Conservation (phyloP, 1,140 invertebrate species). For the Drosophila sucinea region DNA sequence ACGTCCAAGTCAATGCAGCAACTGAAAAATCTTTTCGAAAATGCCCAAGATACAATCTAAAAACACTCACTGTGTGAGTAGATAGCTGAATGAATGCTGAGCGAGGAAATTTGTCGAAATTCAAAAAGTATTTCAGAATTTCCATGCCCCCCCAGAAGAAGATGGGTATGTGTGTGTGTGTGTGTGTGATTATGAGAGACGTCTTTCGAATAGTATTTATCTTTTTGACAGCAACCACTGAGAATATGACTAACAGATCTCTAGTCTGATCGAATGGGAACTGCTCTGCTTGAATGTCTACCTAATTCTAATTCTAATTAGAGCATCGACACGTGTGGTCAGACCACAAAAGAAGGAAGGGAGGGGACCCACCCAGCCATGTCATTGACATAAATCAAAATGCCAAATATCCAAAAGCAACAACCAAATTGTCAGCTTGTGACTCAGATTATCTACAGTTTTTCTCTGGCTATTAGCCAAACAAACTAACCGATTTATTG, state of each 20-base stretch:
- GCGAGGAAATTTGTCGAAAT: slow-evolving; percentile 24
- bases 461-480: background rate
- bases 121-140: slow-evolving; percentile 61
- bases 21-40: slow-evolving; percentile 76
- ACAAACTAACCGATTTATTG: slow-evolving; percentile 1
- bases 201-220: slow-evolving; percentile 29
- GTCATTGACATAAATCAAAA: slow-evolving; percentile 46
- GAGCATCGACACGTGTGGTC: slow-evolving; percentile 62
- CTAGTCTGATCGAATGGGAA: slow-evolving; percentile 30
- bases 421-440: background rate
- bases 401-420: slow-evolving; percentile 5
- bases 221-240: slow-evolving; percentile 38
- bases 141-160: slow-evolving; percentile 50
- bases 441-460: background rate
- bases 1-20: slow-evolving; percentile 77
- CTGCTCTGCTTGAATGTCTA: slow-evolving; percentile 22
- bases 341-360: background rate
- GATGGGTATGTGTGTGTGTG: background rate
- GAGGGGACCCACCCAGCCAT: background rate
- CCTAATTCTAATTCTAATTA: slow-evolving; percentile 59
- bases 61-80: slow-evolving; percentile 27
- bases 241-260: slow-evolving; percentile 52
- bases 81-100: slow-evolving; percentile 54
- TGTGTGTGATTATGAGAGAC: slow-evolving; percentile 39
- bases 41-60: slow-evolving; percentile 50